Evolutionary conservation across 35 echinoderm and acorn worm genomes (phyloP), one percentile per base, ranked within the genome.

Genomic region (Nesometra sesokonis): DNA sequence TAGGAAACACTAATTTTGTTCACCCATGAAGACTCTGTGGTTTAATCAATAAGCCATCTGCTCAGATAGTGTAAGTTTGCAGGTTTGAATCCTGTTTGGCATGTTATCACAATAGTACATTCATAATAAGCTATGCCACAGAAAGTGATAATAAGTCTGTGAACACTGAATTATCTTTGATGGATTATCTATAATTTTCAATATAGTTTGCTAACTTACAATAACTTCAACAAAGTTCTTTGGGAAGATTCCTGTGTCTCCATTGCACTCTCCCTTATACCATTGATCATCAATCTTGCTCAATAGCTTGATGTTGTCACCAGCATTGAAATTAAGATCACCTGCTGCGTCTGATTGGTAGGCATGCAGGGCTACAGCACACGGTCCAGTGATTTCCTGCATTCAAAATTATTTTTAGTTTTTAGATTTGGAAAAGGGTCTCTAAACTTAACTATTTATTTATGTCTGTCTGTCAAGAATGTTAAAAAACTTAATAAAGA

Each of bases 241-340:
- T 33, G 92, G 92, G 80, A 93, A 93, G 29, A 93, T 90, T 40
- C 92, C 92, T 27, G 85, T 78, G 29, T 87, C 31, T 90, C 92
- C 92, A 17, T 82, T 90, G n/a, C 89, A 82, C 80, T 93, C 88
- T 87, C 92, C 92, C 35, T 46, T 86, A 7, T 84, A 93, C 92
- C 92, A 93, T 13, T 90, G 84, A 19, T 89, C 88, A 27, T 84
- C 85, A n/a, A 90, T 52, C 23, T 46, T 90, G 35, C 78, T 84
- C 78, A 93, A 29, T 38, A 93, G 85, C 35, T 90, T 87, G 88
- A 93, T 93, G 85, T 38, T 84, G 37, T 90, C 92, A 29, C 88
- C 92, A 23, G 90, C 84, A 13, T 90, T 82, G 38, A 93, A 93
- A 27, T 21, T 9, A 0, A 93, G 27, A 35, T 93, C 92, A 76